Evolutionary conservation across 2,113 vertebrate species (phyloP).

Genomic region (Pachycephala philippinensis): DNA sequence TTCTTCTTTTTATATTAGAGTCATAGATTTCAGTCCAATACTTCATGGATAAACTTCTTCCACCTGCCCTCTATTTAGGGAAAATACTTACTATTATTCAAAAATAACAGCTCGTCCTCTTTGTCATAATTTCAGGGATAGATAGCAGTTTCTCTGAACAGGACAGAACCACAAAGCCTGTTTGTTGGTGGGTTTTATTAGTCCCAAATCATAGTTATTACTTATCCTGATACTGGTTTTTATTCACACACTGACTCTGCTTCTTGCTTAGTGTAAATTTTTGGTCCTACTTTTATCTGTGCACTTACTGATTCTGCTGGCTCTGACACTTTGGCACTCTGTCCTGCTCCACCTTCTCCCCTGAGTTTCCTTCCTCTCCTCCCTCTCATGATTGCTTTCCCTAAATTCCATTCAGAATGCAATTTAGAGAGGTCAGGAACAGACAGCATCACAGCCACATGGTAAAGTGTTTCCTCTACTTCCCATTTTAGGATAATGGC

Average conservation of each 20-base stretch:
- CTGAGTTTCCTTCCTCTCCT: conserved; percentile 21
- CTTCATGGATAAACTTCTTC: neutral
- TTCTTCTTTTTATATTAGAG: neutral
- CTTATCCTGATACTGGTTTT: neutral
- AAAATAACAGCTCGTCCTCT: neutral
- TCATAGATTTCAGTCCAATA: neutral
- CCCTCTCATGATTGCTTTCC: neutral
- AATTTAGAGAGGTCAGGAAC: conserved; percentile 13
- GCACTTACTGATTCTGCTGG: neutral
- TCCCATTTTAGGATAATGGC: conserved; percentile 17
- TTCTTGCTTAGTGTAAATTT: neutral
- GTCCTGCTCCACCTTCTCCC: neutral
- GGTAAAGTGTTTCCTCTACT: neutral
- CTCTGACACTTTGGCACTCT: neutral
- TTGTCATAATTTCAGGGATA: neutral
- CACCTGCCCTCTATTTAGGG: neutral
- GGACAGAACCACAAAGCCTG: neutral
- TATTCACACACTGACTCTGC: neutral
- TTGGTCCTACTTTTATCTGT: neutral
- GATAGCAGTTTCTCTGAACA: neutral
- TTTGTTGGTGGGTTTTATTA: neutral
- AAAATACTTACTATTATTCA: neutral
- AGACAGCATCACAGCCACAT: neutral
- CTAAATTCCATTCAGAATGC: conserved; percentile 23
- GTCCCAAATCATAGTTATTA: neutral